Conservation (phyloP, 1,140 invertebrate genomes). For the Ephestia elutella region DNA sequence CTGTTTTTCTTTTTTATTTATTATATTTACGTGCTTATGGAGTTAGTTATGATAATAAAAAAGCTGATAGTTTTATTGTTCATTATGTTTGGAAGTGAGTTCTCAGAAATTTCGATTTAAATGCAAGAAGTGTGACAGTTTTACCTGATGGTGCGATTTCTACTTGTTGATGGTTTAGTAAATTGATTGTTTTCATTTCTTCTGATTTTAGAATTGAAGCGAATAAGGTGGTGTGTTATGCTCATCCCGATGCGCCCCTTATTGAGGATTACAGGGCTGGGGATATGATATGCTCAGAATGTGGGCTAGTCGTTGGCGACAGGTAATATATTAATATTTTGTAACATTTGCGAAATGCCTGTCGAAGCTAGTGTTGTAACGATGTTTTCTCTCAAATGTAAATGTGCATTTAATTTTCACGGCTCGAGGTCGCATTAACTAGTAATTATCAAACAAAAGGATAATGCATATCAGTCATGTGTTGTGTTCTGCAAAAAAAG, state of each 20-base stretch:
- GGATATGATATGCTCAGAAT: slow-evolving; percentile 99
- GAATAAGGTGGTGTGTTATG: slow-evolving; percentile 90
- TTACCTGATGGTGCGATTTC: slow-evolving; percentile 30
- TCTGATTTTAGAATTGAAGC: slow-evolving; percentile 77
- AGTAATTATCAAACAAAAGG: not conserved
- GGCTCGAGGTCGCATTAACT: slow-evolving; percentile 19
- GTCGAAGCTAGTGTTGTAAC: slow-evolving; percentile 14
- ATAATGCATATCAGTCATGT: not conserved
- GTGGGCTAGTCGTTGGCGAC: slow-evolving; percentile 98
- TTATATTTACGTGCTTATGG: slow-evolving; percentile 38
- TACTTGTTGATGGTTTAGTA: slow-evolving; percentile 32
- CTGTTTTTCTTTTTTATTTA: slow-evolving; percentile 57
- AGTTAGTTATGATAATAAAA: not conserved
- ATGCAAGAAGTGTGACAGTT: slow-evolving; percentile 17
- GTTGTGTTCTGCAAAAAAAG: too few species aligned
- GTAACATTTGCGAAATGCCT: slow-evolving; percentile 31
- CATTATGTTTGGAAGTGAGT: slow-evolving; percentile 45
- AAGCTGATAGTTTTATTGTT: slow-evolving; percentile 29
- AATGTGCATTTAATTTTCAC: slow-evolving; percentile 22
- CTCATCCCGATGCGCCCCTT: slow-evolving; percentile 95
- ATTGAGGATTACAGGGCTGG: slow-evolving; percentile 99
- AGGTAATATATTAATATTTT: slow-evolving; percentile 77
- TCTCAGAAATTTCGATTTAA: slow-evolving; percentile 21
- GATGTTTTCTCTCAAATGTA: slow-evolving; percentile 9
- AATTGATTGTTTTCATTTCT: slow-evolving; percentile 37